These are phyloP conservation scores for Aquatica leii DNA, from an alignment of 2,888 invertebrate genomes.

Conservation along the genomic window DNA sequence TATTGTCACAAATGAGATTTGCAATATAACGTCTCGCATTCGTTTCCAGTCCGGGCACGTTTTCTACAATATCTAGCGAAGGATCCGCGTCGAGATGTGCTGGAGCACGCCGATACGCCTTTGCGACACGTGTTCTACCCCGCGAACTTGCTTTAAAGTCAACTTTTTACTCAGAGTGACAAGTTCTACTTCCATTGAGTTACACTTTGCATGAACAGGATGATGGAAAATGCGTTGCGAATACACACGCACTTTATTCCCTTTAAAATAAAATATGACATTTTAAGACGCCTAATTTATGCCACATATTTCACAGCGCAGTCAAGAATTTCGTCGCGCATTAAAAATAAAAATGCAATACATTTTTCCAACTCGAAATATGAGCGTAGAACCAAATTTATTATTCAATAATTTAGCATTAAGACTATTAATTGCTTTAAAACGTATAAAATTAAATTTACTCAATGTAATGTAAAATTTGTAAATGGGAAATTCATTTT, in stretches of 20 bases:
- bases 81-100: conserved; percentile 43
- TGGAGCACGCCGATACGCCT: conserved; percentile 49
- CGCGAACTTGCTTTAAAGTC: conserved; percentile 53
- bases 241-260: conserved; percentile 44
- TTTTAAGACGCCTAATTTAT: conserved; percentile 35
- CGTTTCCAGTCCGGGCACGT: conserved; percentile 53
- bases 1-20: conserved; percentile 61
- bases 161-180: conserved; percentile 53
- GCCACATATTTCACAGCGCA: conserved; percentile 21
- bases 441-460: too few relatives aligned
- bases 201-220: conserved; percentile 50
- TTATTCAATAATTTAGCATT: too few relatives aligned
- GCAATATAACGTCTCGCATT: conserved; percentile 57
- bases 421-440: too few relatives aligned
- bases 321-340: conserved; percentile 13
- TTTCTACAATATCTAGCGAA: conserved; percentile 53
- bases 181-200: conserved; percentile 49
- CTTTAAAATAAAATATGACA: conserved; percentile 43
- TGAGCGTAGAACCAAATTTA: too few relatives aligned
- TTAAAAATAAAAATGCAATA: conserved; percentile 10
- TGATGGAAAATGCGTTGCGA: conserved; percentile 49
- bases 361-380: neutral
- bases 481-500: too few relatives aligned
- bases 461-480: too few relatives aligned
- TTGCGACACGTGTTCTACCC: conserved; percentile 54